A percentile compares a stretch with the other conserved stretches of the same genome.
Conservation (phyloP, 2,797 vertebrate species). For the Borostomias antarcticus region DNA sequence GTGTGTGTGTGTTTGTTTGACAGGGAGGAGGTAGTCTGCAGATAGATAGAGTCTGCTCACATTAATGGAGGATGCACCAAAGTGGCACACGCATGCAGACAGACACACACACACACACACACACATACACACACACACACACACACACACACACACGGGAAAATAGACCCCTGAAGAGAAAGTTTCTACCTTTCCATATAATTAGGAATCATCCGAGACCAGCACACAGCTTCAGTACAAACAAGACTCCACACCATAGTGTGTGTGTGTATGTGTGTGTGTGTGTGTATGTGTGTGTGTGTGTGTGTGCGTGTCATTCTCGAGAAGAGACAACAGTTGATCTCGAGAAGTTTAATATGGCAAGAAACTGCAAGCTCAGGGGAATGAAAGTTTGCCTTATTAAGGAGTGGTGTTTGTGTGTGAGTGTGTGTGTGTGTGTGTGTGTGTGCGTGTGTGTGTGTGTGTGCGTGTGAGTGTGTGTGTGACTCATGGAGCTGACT, state of each 20-base stretch:
- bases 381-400: slow-evolving; percentile 42
- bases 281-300: slow-evolving; percentile 10
- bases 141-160: not conserved
- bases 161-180: not conserved
- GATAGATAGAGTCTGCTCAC: no score
- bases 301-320: slow-evolving; percentile 6
- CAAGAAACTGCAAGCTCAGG: slow-evolving; percentile 22
- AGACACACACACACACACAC: not conserved
- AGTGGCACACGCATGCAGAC: not conserved
- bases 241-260: not conserved
- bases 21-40: no score
- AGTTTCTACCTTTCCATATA: no score
- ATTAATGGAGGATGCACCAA: no score
- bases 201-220: not conserved
- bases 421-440: slow-evolving; percentile 9
- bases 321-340: slow-evolving; percentile 19
- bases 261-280: not conserved
- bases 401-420: slow-evolving; percentile 11
- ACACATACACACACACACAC: not conserved
- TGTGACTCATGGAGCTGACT: not conserved
- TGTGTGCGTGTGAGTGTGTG: slow-evolving; percentile 11
- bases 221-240: not conserved
- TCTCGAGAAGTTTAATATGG: slow-evolving; percentile 24
- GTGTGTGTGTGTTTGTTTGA: no score
- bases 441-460: slow-evolving; percentile 10